Base-by-base conservation (phyloP, 2,888 invertebrate genomes). In the Papilio demoleus region DNA sequence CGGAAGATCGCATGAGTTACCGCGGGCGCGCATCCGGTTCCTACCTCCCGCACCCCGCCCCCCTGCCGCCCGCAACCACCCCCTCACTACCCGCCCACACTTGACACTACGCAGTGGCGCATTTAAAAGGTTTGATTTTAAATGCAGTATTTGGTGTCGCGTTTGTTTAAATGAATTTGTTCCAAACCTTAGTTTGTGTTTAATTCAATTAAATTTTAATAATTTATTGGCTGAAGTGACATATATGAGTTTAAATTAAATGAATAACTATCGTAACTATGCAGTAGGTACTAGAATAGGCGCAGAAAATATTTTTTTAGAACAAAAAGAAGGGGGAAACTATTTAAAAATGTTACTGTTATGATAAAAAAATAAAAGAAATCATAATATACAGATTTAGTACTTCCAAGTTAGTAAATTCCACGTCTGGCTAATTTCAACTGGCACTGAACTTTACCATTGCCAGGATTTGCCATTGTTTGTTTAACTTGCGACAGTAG, bases 1-100 rank as follows among this genome's bases (percentile, higher is more conserved):
- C 90, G 90, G 90, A 90, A 88, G 79, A 77, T 77, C 78, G 81
- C 88, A 89, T 90, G 90, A 90, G 88, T 89, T 89, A 90, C 86
- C 77, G 85, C 79, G 81, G 78, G 79, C 81, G 79, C 67, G 79
- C 72, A 73, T 87, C 88, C 88, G 87, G 84, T 76, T 70, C 72
- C 74, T 65, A 68, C 70, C 31, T 31, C 53, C 68, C 61, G 53
- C 61, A 68, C 38, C 60, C 70, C 3, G 12, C 47, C 65, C 62
- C 47, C 24, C 65, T 65, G 31, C 31, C 31, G n/a, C n/a, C n/a
- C n/a, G n/a, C n/a, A n/a, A n/a, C 47, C 62, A 68, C 38, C 60
- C 22, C 22, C n/a, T 62, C 68, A 17, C 31, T 9, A 12, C 53
- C 53, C 27, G n/a, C n/a, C 31, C 31, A 27, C 42, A 47, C 45